phyloP scores from a whole-genome alignment of 64 coral and sea anemone species.

The Pocillopora verrucosa region DNA sequence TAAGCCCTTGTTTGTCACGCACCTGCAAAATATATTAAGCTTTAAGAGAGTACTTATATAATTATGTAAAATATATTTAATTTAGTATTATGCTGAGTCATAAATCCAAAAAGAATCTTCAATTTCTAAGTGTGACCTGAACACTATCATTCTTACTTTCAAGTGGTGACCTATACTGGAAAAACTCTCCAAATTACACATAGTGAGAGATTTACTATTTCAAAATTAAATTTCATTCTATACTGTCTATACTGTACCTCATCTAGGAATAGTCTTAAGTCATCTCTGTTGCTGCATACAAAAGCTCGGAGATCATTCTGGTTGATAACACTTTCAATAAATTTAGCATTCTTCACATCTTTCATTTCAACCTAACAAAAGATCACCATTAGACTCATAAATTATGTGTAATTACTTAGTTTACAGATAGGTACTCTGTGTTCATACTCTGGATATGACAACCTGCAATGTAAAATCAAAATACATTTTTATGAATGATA shows the following conservation, averaged over 20 bases:
- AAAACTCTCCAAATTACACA: no score
- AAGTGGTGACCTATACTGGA: no score
- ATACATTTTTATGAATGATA: no score
- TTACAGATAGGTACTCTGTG: no score
- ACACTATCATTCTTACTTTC: no score
- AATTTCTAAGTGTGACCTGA: no score
- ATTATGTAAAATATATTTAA: no score
- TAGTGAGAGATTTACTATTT: background rate
- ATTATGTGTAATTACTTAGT: background rate
- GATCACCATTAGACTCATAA: background rate
- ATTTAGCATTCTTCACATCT: slow-evolving; percentile 77
- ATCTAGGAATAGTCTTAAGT: slow-evolving; percentile 84
- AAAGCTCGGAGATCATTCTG: slow-evolving; percentile 83
- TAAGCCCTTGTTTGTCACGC: slow-evolving; percentile 78
- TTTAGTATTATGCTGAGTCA: no score
- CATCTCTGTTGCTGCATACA: slow-evolving; percentile 96
- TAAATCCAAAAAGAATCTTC: no score
- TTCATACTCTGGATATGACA: no score
- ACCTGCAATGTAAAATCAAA: background rate
- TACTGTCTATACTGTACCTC: slow-evolving; percentile 51
- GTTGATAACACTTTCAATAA: slow-evolving; percentile 78
- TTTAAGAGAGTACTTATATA: background rate
- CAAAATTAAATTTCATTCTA: background rate
- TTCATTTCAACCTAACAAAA: slow-evolving; percentile 80
- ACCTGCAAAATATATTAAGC: slow-evolving; percentile 44